phyloP scores from a whole-genome alignment of 2,888 invertebrate species.

The Agonum fuliginosum region DNA sequence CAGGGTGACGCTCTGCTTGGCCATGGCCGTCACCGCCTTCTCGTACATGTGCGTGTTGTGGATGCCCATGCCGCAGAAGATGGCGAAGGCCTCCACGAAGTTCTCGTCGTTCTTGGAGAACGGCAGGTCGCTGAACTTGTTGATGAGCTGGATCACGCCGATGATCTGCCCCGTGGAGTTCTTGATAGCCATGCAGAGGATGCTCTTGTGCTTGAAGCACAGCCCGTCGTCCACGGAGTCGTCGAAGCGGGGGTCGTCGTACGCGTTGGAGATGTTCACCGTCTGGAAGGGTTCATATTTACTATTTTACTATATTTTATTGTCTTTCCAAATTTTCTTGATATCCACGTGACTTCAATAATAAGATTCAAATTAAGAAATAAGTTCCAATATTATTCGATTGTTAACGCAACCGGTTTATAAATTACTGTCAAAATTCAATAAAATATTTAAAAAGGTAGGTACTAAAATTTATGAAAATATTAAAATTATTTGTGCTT shows the following conservation, averaged over 20 bases:
- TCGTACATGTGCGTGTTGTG: conserved; percentile 99
- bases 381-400: no score
- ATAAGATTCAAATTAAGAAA: no score
- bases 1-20: conserved; percentile 95
- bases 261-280: conserved; percentile 92
- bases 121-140: conserved; percentile 92
- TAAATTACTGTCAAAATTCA: no score
- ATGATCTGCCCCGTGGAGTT: conserved; percentile 94
- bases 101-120: conserved; percentile 98
- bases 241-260: conserved; percentile 92
- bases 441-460: no score
- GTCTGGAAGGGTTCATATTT: conserved; percentile 77
- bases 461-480: no score
- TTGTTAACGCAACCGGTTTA: no score
- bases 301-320: neutral
- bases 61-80: conserved; percentile 98
- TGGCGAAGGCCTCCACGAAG: conserved; percentile 97
- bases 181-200: conserved; percentile 97
- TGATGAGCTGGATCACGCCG: conserved; percentile 93
- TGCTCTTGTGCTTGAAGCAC: conserved; percentile 90
- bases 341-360: no score
- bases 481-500: no score
- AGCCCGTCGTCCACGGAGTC: conserved; percentile 88
- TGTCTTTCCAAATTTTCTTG: neutral
- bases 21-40: conserved; percentile 95